Base-by-base conservation (phyloP, 2,797 vertebrate species). In the Austrolebias charrua region DNA sequence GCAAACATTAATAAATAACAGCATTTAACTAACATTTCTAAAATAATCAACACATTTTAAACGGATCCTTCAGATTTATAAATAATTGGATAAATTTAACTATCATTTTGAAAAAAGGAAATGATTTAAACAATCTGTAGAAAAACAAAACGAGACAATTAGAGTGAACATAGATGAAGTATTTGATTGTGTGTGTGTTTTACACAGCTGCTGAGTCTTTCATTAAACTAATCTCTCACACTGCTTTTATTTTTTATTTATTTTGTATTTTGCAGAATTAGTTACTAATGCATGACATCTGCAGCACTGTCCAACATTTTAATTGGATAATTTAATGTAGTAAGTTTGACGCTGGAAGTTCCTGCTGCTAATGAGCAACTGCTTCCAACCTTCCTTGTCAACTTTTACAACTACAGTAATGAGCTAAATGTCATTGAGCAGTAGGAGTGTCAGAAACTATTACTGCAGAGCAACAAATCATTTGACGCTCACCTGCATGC, bases 361-460 rank as follows among this genome's bases (percentile, higher is more conserved):
- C 24, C 46, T 35, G 3, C 63, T 71, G 2, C 61, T 71, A 78
- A 66, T 9, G 46, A 74, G 59, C 52, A 40, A 20, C 38, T 45
- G 6, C 24, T 1, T 15, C 1, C 43, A 48, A 12, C 43, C 6
- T 44, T 19, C 33, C n/a, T 19, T 13, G 5, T 35, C 19, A 16
- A 66, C 58, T 56, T 38, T 49, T 11, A 38, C 66, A 53, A 1
- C 64, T 70, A n/a, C n/a, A n/a, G n/a, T n/a, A 79, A 83, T 66
- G 73, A 83, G 70, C 64, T 51, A 18, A 69, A 62, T 29, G 46
- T 42, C 56, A 19, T 2, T 0, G 40, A 64, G 10, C 11, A 0
- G 50, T 0, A 0, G 42, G 38, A 10, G 7, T 0, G 7, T 15
- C 0, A 2, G 50, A 66, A 31, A 35, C 43, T 0, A 55, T 73